Conservation (phyloP, 1,140 invertebrate genomes). For the Anastatus disparis region DNA sequence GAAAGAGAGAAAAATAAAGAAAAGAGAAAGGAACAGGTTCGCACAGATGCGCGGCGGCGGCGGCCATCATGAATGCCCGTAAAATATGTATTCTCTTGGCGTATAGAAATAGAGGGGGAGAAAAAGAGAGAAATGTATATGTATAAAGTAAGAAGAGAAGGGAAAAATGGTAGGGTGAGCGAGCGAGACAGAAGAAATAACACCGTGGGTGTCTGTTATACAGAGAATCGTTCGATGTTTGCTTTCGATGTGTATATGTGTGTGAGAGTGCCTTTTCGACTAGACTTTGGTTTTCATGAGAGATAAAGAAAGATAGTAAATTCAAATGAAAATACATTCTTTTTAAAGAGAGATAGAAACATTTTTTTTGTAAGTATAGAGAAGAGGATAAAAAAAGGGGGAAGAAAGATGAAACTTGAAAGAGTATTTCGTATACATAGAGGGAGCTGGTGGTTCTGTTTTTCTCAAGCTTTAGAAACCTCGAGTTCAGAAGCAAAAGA, state of each 20-base stretch:
- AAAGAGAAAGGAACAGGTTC: slow-evolving; percentile 55
- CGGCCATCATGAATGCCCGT: slow-evolving; percentile 69
- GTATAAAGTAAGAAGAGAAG: slow-evolving; percentile 33
- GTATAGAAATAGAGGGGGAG: slow-evolving; percentile 21
- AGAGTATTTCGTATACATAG: slow-evolving; percentile 11
- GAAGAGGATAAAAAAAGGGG: no score
- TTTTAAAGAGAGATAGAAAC: background rate
- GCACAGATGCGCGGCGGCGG: slow-evolving; percentile 66
- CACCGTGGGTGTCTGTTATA: slow-evolving; percentile 44
- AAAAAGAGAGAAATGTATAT: slow-evolving; percentile 40
- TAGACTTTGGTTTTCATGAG: background rate
- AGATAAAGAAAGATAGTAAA: slow-evolving; percentile 25
- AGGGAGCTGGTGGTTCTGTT: slow-evolving; percentile 32
- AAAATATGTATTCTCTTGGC: slow-evolving; percentile 66
- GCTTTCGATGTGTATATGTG: no score
- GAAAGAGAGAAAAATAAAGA: slow-evolving; percentile 18
- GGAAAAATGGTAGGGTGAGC: slow-evolving; percentile 41
- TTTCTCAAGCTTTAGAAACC: background rate
- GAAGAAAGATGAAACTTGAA: background rate
- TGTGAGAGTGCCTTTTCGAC: no score
- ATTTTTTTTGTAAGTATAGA: no score
- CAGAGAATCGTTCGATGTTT: background rate
- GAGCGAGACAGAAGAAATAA: slow-evolving; percentile 42
- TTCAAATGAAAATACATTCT: slow-evolving; percentile 6
- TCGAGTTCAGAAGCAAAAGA: background rate